Conservation (phyloP, 2,113 vertebrate species). For the Larimichthys crocea region DNA sequence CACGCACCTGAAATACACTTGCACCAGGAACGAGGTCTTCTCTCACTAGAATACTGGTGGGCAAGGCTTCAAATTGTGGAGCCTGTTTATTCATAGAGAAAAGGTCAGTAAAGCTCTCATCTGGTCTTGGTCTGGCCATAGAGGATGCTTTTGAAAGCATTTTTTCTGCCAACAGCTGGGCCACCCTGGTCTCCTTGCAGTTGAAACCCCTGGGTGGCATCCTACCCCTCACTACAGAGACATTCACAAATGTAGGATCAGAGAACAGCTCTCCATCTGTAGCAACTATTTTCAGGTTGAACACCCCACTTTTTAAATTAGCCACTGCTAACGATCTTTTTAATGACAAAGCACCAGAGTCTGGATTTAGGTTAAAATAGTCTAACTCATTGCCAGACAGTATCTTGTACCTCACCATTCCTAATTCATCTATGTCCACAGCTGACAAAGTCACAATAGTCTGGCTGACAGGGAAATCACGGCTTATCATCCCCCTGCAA, state of each 20-base stretch:
- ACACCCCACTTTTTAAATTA: constrained; percentile 88
- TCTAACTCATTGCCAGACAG: constrained; percentile 94
- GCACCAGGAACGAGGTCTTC: constrained; percentile 90
- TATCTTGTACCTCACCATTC: constrained; percentile 92
- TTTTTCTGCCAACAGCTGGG: constrained; percentile 92
- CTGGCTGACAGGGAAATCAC: constrained; percentile 90
- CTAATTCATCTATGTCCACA: constrained; percentile 94
- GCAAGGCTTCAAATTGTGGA: constrained; percentile 95
- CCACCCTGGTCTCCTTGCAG: constrained; percentile 94
- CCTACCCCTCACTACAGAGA: constrained; percentile 92
- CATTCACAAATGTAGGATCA: constrained; percentile 93
- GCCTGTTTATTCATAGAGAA: constrained; percentile 93
- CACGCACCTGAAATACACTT: constrained; percentile 91
- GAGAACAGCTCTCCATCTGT: constrained; percentile 94
- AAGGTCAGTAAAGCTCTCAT: constrained; percentile 89
- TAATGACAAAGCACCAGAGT: constrained; percentile 92
- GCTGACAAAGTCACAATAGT: constrained; percentile 95
- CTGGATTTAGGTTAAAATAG: constrained; percentile 92
- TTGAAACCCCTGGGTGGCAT: constrained; percentile 89
- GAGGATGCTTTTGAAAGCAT: constrained; percentile 92
- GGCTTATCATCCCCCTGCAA: constrained; percentile 92
- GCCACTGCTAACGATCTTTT: constrained; percentile 88
- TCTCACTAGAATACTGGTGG: constrained; percentile 90
- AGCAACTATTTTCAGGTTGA: constrained; percentile 91
- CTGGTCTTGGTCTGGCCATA: constrained; percentile 85